A percentile compares a stretch with the other conserved stretches of the same genome.
Evolutionary conservation across 2,888 invertebrate genomes (phyloP).

Genomic region (Spisula subtruncata): DNA sequence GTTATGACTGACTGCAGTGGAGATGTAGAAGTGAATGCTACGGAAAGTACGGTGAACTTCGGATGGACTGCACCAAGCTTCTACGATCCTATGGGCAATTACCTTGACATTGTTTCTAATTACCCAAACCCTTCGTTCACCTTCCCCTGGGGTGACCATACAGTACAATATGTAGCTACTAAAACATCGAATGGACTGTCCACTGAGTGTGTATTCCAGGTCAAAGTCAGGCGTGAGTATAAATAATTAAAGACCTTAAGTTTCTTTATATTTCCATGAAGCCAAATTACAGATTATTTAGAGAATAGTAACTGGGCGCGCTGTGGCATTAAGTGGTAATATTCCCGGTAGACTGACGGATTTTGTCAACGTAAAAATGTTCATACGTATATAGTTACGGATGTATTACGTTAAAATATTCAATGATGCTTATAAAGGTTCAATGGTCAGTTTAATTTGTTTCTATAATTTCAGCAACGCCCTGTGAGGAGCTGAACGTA

Average conservation of each 20-base stretch:
- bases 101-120: slow-evolving; percentile 62
- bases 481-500: slow-evolving; percentile 61
- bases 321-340: no score
- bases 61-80: slow-evolving; percentile 72
- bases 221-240: slow-evolving; percentile 68
- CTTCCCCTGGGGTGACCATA: slow-evolving; percentile 76
- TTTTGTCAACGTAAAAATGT: no score
- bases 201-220: slow-evolving; percentile 65
- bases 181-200: slow-evolving; percentile 66
- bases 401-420: no score
- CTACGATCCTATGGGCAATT: slow-evolving; percentile 64
- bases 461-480: slow-evolving; percentile 50
- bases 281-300: no score
- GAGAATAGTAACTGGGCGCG: no score
- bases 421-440: no score
- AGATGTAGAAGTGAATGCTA: slow-evolving; percentile 47
- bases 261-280: no score
- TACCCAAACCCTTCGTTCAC: slow-evolving; percentile 56
- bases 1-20: slow-evolving; percentile 57
- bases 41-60: slow-evolving; percentile 37
- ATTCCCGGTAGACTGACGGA: no score
- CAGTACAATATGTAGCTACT: slow-evolving; percentile 70
- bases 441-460: no score
- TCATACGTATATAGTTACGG: no score
- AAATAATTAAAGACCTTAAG: no score